Evolutionary conservation across 2,797 vertebrate genomes (phyloP).

Genomic region (Phataginus tricuspis): DNA sequence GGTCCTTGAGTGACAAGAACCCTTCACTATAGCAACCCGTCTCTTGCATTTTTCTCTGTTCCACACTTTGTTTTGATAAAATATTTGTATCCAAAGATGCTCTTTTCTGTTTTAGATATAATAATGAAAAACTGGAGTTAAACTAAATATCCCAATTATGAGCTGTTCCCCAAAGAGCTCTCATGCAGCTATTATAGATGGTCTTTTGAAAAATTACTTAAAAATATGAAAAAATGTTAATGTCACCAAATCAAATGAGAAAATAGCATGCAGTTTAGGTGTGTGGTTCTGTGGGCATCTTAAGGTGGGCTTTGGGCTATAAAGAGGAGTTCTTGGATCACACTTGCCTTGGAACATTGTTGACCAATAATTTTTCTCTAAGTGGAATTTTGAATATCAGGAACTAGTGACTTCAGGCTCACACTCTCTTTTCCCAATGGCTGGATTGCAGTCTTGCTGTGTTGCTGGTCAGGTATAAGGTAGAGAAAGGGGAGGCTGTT

Average conservation of each 20-base stretch:
- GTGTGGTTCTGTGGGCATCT: neutral
- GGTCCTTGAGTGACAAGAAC: too few species aligned
- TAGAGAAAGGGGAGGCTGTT: neutral
- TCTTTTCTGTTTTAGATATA: neutral
- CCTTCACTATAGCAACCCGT: neutral
- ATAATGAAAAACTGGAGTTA: conserved; percentile 18
- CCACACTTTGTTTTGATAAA: neutral
- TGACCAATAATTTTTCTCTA: conserved; percentile 14
- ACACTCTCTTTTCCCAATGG: neutral
- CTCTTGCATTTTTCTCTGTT: neutral
- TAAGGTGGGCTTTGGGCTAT: neutral
- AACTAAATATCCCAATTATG: conserved; percentile 16
- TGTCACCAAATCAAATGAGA: neutral
- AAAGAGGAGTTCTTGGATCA: neutral
- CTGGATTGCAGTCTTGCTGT: neutral
- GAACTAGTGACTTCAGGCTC: neutral
- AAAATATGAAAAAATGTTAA: neutral
- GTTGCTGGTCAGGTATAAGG: neutral
- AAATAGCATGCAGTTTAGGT: neutral
- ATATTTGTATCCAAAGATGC: neutral
- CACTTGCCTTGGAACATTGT: neutral
- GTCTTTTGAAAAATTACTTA: neutral
- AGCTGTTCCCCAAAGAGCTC: neutral
- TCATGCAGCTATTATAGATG: neutral
- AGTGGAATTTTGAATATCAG: neutral